phyloP scores from a whole-genome alignment of 2,113 vertebrate species.

The Empidonax alnorum region DNA sequence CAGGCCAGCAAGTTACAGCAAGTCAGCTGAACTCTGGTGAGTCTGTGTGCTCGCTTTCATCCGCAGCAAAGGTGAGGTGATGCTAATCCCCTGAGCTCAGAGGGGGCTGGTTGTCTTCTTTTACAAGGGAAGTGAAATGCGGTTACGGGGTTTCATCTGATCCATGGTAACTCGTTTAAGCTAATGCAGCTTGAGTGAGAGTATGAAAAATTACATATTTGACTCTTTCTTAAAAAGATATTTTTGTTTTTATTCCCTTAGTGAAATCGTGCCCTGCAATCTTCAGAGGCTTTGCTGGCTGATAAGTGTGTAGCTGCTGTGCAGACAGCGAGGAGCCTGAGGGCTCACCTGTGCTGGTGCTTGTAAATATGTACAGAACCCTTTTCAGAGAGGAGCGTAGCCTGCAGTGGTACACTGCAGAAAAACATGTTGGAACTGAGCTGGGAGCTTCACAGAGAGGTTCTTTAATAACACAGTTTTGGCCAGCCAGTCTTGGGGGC shows the following conservation, averaged over 20 bases:
- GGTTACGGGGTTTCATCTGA: neutral
- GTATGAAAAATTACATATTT: neutral
- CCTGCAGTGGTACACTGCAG: neutral
- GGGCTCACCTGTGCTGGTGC: neutral
- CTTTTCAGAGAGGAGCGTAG: neutral
- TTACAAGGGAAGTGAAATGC: neutral
- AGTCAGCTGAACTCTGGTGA: conserved; percentile 20
- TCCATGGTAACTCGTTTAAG: neutral
- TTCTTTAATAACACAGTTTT: neutral
- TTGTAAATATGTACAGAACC: neutral
- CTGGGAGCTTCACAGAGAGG: neutral
- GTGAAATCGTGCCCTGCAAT: neutral
- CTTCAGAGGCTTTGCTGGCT: neutral
- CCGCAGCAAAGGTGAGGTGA: neutral
- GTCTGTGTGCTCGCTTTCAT: conserved; percentile 2
- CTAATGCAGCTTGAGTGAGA: neutral
- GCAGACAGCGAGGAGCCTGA: neutral
- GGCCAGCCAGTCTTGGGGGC: neutral
- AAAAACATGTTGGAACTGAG: conserved; percentile 1
- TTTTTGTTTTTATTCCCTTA: neutral
- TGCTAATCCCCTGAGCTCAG: neutral
- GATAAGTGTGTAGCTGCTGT: neutral
- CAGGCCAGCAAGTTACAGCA: conserved; percentile 7
- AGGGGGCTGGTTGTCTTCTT: neutral
- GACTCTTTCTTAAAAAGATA: neutral